Conservation (phyloP, 1,140 invertebrate species). For the Manduca sexta region DNA sequence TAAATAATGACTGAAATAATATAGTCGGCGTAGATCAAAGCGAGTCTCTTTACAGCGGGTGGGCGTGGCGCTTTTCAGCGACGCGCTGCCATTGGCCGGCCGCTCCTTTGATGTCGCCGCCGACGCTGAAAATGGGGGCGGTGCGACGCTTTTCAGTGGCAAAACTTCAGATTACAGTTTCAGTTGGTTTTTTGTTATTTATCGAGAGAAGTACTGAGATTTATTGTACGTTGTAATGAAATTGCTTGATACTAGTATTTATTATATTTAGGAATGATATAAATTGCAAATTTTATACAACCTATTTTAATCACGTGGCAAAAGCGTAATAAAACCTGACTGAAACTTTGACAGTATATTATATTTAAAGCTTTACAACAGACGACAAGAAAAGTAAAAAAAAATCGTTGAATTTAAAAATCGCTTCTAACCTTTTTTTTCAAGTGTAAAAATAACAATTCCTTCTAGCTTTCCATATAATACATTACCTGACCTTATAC, state of each 20-base stretch:
- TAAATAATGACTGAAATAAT: too few relatives aligned
- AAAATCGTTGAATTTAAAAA: too few relatives aligned
- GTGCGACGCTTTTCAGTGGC: slow-evolving; percentile 39
- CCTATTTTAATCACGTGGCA: too few relatives aligned
- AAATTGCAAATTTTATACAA: too few relatives aligned
- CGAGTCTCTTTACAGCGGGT: slow-evolving; percentile 52
- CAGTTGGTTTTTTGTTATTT: slow-evolving; percentile 5
- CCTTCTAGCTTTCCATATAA: too few relatives aligned
- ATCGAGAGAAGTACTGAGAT: neutral
- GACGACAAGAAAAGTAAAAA: too few relatives aligned
- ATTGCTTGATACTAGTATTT: neutral
- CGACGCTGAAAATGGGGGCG: slow-evolving; percentile 32
- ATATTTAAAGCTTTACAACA: too few relatives aligned
- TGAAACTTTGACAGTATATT: too few relatives aligned
- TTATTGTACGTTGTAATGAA: neutral
- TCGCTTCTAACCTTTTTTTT: too few relatives aligned
- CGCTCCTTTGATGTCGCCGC: slow-evolving; percentile 26
- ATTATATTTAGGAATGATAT: too few relatives aligned
- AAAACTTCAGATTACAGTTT: slow-evolving; percentile 15
- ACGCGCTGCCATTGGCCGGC: slow-evolving; percentile 27
- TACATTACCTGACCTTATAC: too few relatives aligned
- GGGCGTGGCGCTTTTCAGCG: slow-evolving; percentile 58
- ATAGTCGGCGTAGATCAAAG: slow-evolving; percentile 20
- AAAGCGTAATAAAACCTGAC: slow-evolving; percentile 4
- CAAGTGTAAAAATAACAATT: too few relatives aligned